Percentiles rank a stretch among this genome's conserved stretches.
phyloP scores from a whole-genome alignment of 2,113 vertebrate species.

The Rattus rattus region DNA sequence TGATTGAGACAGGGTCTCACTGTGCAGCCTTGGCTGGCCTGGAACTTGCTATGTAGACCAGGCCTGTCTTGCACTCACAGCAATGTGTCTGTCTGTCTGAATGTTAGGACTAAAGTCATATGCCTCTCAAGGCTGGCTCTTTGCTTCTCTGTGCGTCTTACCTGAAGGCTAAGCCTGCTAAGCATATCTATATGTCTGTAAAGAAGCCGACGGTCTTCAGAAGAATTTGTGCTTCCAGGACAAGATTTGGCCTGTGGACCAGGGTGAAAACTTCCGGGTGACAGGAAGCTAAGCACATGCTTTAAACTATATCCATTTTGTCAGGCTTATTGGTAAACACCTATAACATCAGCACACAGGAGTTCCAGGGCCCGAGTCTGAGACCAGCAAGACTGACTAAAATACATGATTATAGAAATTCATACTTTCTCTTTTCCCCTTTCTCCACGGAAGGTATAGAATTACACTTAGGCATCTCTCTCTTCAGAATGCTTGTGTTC shows the following conservation, averaged over 20 bases:
- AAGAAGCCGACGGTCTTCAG: conserved; percentile 43
- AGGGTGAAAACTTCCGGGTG: neutral
- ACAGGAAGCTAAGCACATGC: neutral
- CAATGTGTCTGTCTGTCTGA: neutral
- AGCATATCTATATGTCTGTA: neutral
- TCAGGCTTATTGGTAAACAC: neutral
- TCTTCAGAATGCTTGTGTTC: neutral
- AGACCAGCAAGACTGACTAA: neutral
- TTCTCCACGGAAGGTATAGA: neutral
- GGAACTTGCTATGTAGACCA: neutral
- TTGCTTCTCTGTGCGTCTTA: neutral
- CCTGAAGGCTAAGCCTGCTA: neutral
- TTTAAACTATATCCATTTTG: conserved; percentile 14
- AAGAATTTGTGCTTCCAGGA: conserved; percentile 42
- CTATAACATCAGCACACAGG: neutral
- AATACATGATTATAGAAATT: neutral
- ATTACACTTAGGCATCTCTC: neutral
- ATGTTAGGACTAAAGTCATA: neutral
- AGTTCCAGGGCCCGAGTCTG: neutral
- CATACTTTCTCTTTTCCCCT: neutral
- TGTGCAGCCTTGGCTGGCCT: neutral
- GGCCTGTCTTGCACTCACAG: neutral
- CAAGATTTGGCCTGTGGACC: neutral
- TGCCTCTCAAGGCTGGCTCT: neutral
- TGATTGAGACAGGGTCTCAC: neutral